Base-by-base conservation (phyloP, 2,113 vertebrate genomes). In the Coryphaenoides rupestris region DNA sequence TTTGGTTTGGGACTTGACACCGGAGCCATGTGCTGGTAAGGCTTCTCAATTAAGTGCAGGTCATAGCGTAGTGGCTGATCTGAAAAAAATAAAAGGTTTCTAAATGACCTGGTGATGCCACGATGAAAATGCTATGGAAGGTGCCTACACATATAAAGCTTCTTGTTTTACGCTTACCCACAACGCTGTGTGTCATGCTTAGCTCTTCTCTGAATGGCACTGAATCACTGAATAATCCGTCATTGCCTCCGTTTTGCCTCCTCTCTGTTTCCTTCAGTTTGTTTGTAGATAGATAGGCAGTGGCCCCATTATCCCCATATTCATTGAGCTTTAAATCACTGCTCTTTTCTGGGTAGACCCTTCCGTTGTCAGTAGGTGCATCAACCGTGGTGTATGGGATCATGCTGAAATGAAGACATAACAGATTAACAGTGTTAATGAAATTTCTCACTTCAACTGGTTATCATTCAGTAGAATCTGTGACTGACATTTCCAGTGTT, bases 21-120 rank as follows among this genome's bases (percentile, higher is more conserved):
- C 45, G 28, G 71, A 23, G 76, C 65, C 0, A 9, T 19, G 57
- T 75, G 54, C 14, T 70, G 64, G 22, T 62, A 55, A 73, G 88
- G 82, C 46, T 83, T 70, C 64, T 89, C 87, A 74, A 5, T 5
- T 24, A 68, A 68, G 62, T 86, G 84, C 57, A 90, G 85, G 82
- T 85, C 67, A 75, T 76, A 84, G 60, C 74, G 81, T 63, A 89
- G 67, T 67, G 84, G 82, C 62, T 84, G 84, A 77, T 87, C 92
- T 97, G 89, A 55, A 92, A 94, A n/a, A 9, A 90, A 84, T 69
- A 10, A 40, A 2, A n/a, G n/a, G 19, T 58, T 62, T 1, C 58
- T 33, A 55, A 69, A n/a, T 55, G 17, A 56, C 49, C n/a, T n/a
- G n/a, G n/a, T 9, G 24, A 60, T 52, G 3, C 58, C 17, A 53